Evolutionary conservation across 2,113 vertebrate species (phyloP).

Genomic region (Sisor rabdophorus): DNA sequence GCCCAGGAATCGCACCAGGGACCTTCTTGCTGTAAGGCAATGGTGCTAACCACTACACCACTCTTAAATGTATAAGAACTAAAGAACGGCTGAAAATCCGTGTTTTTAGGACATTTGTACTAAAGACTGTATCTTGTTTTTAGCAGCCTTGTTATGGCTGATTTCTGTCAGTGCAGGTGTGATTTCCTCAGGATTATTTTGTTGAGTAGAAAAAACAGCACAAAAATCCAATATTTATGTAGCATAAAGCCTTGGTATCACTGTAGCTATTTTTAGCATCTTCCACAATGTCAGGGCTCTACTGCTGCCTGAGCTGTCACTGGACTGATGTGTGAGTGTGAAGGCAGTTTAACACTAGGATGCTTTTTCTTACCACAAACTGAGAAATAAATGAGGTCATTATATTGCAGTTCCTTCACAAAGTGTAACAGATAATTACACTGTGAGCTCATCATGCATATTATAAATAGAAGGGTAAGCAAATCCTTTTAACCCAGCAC

Average conservation of each 20-base stretch:
- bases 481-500: not conserved
- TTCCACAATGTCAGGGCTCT: constrained; percentile 36
- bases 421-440: constrained; percentile 18
- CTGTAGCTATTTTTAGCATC: constrained; percentile 43
- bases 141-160: constrained; percentile 10
- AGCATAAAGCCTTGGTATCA: constrained; percentile 19
- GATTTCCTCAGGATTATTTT: constrained; percentile 41
- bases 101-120: constrained; percentile 26
- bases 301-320: constrained; percentile 27
- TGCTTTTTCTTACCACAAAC: constrained; percentile 3
- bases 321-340: constrained; percentile 26
- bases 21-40: no score
- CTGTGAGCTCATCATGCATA: not conserved
- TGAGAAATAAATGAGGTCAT: constrained; percentile 27
- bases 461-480: not conserved
- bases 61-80: not conserved
- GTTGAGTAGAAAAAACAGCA: constrained; percentile 12
- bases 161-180: constrained; percentile 45
- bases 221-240: constrained; percentile 9
- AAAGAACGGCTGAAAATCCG: not conserved
- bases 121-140: constrained; percentile 43
- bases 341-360: constrained; percentile 18
- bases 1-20: no score
- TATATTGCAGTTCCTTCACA: constrained; percentile 13
- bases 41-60: no score